A percentile compares a stretch with the other conserved stretches of the same genome.
Conservation (phyloP, 2,113 vertebrate genomes). For the Bos javanicus region DNA sequence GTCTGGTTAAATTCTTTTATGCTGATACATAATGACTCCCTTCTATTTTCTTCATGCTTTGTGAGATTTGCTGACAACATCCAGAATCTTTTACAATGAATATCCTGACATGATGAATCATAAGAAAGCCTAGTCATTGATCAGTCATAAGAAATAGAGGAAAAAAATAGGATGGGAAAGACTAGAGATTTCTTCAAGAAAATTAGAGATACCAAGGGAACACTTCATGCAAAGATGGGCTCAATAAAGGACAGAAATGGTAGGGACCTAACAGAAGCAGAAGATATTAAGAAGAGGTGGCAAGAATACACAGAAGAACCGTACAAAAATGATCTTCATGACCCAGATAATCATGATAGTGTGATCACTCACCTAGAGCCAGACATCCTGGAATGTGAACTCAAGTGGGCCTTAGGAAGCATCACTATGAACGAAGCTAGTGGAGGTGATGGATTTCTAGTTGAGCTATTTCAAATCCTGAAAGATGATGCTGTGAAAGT, state of each 20-base stretch:
- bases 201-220: background rate
- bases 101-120: slow-evolving; percentile 6
- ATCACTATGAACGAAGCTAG: accelerated
- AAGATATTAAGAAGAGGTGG: background rate
- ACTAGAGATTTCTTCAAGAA: background rate
- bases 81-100: slow-evolving; percentile 35
- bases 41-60: slow-evolving; percentile 22
- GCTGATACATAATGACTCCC: background rate
- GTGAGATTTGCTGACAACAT: slow-evolving; percentile 16
- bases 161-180: background rate
- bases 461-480: background rate
- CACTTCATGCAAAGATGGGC: background rate
- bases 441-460: background rate
- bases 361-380: background rate
- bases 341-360: background rate
- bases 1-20: background rate
- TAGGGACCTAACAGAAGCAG: background rate
- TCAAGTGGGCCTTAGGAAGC: background rate
- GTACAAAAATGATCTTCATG: background rate
- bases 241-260: background rate
- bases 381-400: background rate
- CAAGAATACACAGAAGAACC: background rate
- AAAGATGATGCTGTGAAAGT: background rate
- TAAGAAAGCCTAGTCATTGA: background rate
- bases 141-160: background rate